These are phyloP conservation scores for Neoascia interrupta DNA, from an alignment of 2,888 invertebrate species.

Conservation along the genomic window DNA sequence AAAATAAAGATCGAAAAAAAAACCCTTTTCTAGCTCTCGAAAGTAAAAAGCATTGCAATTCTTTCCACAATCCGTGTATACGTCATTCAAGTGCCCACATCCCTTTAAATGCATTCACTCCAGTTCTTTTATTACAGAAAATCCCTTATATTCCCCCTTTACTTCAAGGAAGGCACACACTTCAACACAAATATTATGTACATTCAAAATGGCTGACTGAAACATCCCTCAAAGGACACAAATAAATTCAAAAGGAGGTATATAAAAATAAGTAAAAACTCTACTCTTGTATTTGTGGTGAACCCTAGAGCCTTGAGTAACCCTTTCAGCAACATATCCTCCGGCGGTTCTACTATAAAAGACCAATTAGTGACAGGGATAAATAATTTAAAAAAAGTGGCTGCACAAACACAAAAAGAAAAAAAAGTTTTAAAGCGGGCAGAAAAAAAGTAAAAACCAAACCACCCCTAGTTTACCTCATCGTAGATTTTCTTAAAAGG, in stretches of 20 bases:
- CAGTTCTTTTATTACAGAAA: slow-evolving; percentile 22
- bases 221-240: slow-evolving; percentile 21
- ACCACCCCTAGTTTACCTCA: not conserved
- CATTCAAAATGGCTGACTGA: slow-evolving; percentile 57
- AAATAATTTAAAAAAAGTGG: slow-evolving; percentile 42
- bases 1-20: slow-evolving; percentile 1
- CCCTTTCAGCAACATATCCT: slow-evolving; percentile 27
- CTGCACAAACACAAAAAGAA: slow-evolving; percentile 6
- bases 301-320: slow-evolving; percentile 42
- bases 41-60: slow-evolving; percentile 18
- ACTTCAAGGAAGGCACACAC: not conserved
- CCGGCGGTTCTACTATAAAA: slow-evolving; percentile 22
- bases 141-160: slow-evolving; percentile 26
- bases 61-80: not conserved
- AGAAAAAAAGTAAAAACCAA: not conserved
- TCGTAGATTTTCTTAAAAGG: not conserved
- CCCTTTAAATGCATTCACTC: slow-evolving; percentile 48
- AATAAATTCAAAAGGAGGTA: slow-evolving; percentile 27
- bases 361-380: slow-evolving; percentile 62
- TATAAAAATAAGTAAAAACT: slow-evolving; percentile 28
- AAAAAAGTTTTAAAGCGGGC: not conserved
- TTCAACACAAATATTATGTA: too few relatives aligned
- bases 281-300: slow-evolving; percentile 41
- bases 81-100: slow-evolving; percentile 18
- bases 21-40: slow-evolving; percentile 6